Evolutionary conservation across 37 sponge, comb jelly and placozoan genomes (phyloP).

Genomic region (Cliona cf. orientalis): DNA sequence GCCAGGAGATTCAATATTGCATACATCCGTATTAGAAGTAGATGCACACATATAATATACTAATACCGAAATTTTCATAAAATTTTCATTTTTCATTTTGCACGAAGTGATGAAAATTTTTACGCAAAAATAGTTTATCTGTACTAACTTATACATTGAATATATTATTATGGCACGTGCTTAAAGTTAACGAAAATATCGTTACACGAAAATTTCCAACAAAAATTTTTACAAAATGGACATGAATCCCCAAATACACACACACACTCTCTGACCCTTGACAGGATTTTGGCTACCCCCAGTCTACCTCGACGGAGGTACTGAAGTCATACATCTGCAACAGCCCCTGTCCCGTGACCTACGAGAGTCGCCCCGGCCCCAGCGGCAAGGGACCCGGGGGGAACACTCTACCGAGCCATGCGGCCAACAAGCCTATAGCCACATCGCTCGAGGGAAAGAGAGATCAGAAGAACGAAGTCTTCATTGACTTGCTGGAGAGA

Average conservation of each 20-base stretch:
- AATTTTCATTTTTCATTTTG: no score
- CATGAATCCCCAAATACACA: no score
- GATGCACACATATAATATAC: no score
- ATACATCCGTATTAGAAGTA: background rate
- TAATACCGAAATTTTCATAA: no score
- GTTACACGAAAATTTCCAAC: no score
- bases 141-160: no score
- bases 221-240: no score
- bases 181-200: no score
- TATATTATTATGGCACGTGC: no score
- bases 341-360: conserved; percentile 64
- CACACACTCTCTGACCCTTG: background rate
- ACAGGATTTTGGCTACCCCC: conserved; percentile 96
- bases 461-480: conserved; percentile 87
- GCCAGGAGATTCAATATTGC: background rate
- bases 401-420: conserved; percentile 77
- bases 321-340: conserved; percentile 92
- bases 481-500: conserved; percentile 92
- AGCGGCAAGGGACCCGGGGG: background rate
- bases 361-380: conserved; percentile 19
- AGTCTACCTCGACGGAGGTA: conserved; percentile 85
- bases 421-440: conserved; percentile 91
- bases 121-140: no score
- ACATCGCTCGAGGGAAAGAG: conserved; percentile 72
- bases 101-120: no score